A percentile compares a stretch with the other conserved stretches of the same genome.
phyloP scores from a whole-genome alignment of 2,113 vertebrate species.

The Oncorhynchus kisutch region DNA sequence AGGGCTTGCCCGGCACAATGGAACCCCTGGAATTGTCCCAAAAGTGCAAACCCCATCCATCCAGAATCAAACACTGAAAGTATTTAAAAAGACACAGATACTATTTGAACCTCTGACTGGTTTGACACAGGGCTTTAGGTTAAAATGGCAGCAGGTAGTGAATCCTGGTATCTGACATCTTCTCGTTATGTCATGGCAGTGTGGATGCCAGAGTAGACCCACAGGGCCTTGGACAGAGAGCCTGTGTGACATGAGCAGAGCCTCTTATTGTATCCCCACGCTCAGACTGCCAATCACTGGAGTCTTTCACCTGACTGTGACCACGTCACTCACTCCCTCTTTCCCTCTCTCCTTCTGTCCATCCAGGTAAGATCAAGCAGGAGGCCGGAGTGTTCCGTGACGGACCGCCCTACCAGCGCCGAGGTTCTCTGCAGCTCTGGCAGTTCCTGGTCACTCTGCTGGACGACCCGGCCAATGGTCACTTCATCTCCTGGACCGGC shows the following conservation, averaged over 20 bases:
- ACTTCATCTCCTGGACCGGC: slow-evolving; percentile 93
- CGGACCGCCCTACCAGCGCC: slow-evolving; percentile 87
- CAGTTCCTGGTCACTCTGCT: slow-evolving; percentile 93
- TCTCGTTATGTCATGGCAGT: neutral
- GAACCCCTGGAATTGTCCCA: too few relatives aligned
- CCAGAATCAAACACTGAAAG: too few relatives aligned
- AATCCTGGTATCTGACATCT: neutral
- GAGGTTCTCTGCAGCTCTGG: slow-evolving; percentile 94
- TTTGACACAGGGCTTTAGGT: neutral
- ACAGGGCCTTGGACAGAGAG: neutral
- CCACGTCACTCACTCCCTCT: neutral
- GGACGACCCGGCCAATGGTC: slow-evolving; percentile 87
- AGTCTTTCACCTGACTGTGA: neutral
- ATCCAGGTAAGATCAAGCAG: slow-evolving; percentile 85
- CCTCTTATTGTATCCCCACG: neutral
- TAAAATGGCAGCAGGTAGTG: neutral
- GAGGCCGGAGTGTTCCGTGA: slow-evolving; percentile 78
- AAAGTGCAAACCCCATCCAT: too few relatives aligned
- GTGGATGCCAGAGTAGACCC: neutral
- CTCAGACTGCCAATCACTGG: neutral
- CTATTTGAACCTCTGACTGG: neutral
- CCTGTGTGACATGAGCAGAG: neutral
- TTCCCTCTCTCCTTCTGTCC: neutral
- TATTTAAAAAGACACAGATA: neutral
- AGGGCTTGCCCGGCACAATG: neutral